Conservation (phyloP, 2,888 invertebrate genomes). For the Xanthia icteritia region DNA sequence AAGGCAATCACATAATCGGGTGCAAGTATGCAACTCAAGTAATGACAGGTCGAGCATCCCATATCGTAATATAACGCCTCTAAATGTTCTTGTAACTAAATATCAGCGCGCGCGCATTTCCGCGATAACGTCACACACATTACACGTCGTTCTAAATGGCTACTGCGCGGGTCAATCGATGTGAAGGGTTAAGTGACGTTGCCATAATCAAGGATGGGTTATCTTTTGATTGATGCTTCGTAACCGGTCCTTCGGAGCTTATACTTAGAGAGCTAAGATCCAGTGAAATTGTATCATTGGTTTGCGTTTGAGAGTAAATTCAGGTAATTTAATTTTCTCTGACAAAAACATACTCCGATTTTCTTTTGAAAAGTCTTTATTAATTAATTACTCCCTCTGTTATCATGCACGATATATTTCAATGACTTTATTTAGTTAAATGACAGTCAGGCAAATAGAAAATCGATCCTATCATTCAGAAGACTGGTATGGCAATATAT, state of each 20-base stretch:
- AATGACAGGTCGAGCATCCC: slow-evolving; percentile 52
- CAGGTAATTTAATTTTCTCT: too few species aligned
- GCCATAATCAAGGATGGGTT: slow-evolving; percentile 8
- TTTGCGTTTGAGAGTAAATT: not conserved
- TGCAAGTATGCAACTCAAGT: slow-evolving; percentile 48
- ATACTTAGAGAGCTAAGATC: not conserved
- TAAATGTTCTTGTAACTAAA: slow-evolving; percentile 58
- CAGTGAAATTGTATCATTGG: not conserved
- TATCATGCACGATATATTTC: not conserved
- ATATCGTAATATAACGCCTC: slow-evolving; percentile 44
- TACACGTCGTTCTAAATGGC: slow-evolving; percentile 24
- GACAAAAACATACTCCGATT: not conserved
- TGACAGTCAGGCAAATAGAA: not conserved
- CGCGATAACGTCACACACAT: slow-evolving; percentile 40
- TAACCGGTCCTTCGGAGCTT: not conserved
- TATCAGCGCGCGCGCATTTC: slow-evolving; percentile 47
- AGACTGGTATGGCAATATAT: not conserved
- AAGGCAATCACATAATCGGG: slow-evolving; percentile 33
- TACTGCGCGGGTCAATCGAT: slow-evolving; percentile 26
- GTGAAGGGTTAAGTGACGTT: slow-evolving; percentile 17
- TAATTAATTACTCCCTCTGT: not conserved
- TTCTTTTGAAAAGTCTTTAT: not conserved
- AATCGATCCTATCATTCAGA: not conserved
- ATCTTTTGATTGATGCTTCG: not conserved
- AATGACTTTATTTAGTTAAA: not conserved